Evolutionary conservation across 2,888 invertebrate genomes (phyloP).

Genomic region (Pocota personata): DNA sequence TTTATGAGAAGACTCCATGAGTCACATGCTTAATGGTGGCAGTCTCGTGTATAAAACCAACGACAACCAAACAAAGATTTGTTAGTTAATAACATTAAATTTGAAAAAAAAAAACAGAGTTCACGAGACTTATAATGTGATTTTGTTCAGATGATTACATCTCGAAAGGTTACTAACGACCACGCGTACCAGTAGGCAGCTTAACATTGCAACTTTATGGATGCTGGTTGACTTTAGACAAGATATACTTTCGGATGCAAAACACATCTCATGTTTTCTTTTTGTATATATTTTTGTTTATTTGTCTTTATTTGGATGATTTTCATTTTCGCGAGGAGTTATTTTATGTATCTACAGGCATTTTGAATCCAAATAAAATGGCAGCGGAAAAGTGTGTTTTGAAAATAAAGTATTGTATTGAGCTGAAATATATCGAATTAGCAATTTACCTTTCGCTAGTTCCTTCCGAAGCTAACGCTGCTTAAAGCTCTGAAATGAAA

Average conservation of each 20-base stretch:
- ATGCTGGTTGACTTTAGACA: neutral
- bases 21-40: conserved; percentile 46
- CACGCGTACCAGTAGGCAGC: conserved; percentile 15
- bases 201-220: neutral
- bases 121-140: conserved; percentile 59
- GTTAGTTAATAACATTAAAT: conserved; percentile 35
- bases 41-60: conserved; percentile 6
- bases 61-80: conserved; percentile 13
- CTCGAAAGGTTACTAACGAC: conserved; percentile 50
- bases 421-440: no score
- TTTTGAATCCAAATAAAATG: no score
- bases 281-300: neutral
- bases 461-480: no score
- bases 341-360: neutral
- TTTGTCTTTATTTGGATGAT: conserved; percentile 1
- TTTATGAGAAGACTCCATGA: conserved; percentile 49
- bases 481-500: no score
- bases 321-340: conserved; percentile 28
- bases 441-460: neutral
- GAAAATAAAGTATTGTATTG: no score
- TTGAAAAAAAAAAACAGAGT: conserved; percentile 28
- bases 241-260: conserved; percentile 35
- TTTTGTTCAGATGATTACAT: conserved; percentile 51
- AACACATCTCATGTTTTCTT: conserved; percentile 21
- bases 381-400: no score